Conservation (phyloP, 2,113 vertebrate genomes). For the Anoura caudifer region DNA sequence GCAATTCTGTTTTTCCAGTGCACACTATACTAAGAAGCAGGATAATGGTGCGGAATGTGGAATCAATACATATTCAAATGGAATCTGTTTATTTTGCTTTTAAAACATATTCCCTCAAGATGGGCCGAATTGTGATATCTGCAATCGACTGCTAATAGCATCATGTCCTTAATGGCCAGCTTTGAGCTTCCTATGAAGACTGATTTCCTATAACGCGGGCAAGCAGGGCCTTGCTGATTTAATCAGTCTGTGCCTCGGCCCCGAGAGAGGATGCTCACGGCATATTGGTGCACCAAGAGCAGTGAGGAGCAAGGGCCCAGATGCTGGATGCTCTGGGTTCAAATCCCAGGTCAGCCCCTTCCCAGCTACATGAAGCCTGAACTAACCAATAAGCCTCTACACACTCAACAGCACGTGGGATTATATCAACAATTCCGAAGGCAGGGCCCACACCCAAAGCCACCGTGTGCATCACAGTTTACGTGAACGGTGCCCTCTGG, state of each 20-base stretch:
- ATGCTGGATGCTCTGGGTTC: background rate
- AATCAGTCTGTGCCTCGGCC: background rate
- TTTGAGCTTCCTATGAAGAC: background rate
- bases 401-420: background rate
- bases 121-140: background rate
- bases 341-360: background rate
- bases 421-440: background rate
- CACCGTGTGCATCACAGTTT: background rate
- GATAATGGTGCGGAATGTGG: conserved; percentile 29
- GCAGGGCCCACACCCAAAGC: background rate
- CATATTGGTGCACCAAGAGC: accelerated
- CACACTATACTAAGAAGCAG: background rate
- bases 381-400: background rate
- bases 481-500: background rate
- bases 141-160: background rate
- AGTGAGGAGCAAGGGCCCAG: background rate
- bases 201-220: background rate
- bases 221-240: background rate
- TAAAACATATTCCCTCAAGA: conserved; percentile 21
- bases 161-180: background rate
- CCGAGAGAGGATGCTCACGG: background rate
- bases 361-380: background rate
- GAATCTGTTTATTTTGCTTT: conserved; percentile 55
- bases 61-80: conserved; percentile 35
- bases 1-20: conserved; percentile 15